These are phyloP conservation scores for Pseudochaenichthys georgianus DNA, from an alignment of 2,797 vertebrate genomes.

Conservation along the genomic window DNA sequence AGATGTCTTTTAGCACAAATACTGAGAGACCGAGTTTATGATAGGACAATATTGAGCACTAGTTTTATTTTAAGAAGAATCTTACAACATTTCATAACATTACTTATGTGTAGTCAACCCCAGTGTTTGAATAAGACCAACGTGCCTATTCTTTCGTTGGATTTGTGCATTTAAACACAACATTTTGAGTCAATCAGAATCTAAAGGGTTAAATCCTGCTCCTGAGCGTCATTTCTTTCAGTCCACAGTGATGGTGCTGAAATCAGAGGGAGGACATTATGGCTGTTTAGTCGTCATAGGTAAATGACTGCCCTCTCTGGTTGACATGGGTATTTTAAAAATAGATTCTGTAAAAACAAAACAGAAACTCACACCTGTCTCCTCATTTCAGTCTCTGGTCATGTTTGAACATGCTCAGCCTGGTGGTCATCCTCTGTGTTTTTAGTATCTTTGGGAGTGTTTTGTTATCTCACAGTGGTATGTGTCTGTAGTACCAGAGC, in stretches of 20 bases:
- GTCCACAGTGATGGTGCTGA: constrained; percentile 76
- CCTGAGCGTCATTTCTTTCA: constrained; percentile 23
- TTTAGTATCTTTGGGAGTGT: not conserved
- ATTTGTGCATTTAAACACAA: constrained; percentile 25
- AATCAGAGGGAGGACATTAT: constrained; percentile 39
- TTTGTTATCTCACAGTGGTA: constrained; percentile 7
- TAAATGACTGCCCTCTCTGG: constrained; percentile 72
- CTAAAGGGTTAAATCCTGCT: constrained; percentile 75
- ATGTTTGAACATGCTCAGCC: constrained; percentile 3
- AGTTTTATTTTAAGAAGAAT: not conserved
- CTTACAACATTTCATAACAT: not conserved
- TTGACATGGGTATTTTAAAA: constrained; percentile 16
- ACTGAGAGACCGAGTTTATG: not conserved
- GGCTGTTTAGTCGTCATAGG: constrained; percentile 31
- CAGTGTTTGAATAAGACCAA: not conserved
- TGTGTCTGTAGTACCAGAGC: not conserved
- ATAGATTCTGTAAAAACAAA: not conserved
- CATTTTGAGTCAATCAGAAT: constrained; percentile 35
- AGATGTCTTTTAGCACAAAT: not conserved
- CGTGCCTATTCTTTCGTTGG: not conserved
- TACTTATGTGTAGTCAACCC: not conserved
- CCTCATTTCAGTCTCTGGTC: not conserved
- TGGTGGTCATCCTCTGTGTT: constrained; percentile 12
- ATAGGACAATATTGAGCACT: not conserved
- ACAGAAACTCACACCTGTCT: not conserved